Conservation (phyloP, 2,888 invertebrate genomes). For the Plemyria rubiginata region DNA sequence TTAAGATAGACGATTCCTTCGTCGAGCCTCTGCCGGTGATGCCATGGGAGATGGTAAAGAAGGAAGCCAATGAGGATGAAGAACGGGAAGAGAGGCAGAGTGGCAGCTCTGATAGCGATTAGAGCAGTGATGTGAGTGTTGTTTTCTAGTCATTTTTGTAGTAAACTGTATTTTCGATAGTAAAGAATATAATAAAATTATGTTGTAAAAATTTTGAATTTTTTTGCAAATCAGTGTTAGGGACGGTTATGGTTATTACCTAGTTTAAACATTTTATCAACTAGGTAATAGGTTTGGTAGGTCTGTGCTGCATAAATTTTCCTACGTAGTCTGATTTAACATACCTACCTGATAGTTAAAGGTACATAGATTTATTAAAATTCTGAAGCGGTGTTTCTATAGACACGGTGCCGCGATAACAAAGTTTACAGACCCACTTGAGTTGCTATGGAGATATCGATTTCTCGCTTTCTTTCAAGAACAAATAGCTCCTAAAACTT, state of each 20-base stretch:
- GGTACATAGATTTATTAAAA: not conserved
- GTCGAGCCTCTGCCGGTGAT: constrained; percentile 77
- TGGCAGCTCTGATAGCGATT: constrained; percentile 64
- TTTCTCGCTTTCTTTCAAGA: constrained; percentile 9
- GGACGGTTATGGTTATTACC: too few species aligned
- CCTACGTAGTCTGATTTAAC: not conserved
- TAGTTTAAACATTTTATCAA: too few species aligned
- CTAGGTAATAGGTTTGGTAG: too few species aligned
- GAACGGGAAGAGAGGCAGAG: constrained; percentile 56
- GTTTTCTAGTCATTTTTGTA: constrained; percentile 47
- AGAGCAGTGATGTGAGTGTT: constrained; percentile 29
- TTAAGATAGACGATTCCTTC: constrained; percentile 76
- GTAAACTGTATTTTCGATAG: constrained; percentile 1
- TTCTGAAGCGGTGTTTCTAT: constrained; percentile 24
- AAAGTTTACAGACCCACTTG: constrained; percentile 12
- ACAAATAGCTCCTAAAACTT: not conserved
- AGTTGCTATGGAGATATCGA: constrained; percentile 72
- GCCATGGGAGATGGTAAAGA: constrained; percentile 75
- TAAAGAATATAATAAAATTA: constrained; percentile 13
- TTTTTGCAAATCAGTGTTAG: too few species aligned
- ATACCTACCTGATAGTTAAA: too few species aligned
- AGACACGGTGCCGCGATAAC: constrained; percentile 9
- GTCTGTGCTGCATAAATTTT: not conserved
- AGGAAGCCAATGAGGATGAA: constrained; percentile 61
- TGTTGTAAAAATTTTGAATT: not conserved